Evolutionary conservation across 2,797 vertebrate genomes (phyloP).

Genomic region (Meriones psammophilus): DNA sequence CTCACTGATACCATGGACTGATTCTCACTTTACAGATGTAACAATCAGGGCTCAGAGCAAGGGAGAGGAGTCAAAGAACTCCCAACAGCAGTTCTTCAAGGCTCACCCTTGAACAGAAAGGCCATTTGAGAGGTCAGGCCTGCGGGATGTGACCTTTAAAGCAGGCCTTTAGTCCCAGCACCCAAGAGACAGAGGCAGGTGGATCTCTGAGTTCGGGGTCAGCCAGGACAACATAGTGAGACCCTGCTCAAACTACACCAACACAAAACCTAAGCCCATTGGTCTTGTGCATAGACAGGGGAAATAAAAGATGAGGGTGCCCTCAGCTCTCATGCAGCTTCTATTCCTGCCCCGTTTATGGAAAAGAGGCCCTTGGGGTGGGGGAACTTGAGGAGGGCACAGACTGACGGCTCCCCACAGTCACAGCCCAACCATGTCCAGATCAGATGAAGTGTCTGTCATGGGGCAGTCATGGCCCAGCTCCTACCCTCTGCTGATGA

Average conservation of each 20-base stretch:
- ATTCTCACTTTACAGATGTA: neutral
- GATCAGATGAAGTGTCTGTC: neutral
- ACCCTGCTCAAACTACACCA: neutral
- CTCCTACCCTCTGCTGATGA: neutral
- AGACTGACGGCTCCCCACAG: neutral
- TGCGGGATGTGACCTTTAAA: neutral
- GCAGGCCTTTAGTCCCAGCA: neutral
- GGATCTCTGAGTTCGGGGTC: neutral
- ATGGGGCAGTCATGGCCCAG: neutral
- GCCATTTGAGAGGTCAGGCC: neutral
- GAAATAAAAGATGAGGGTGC: neutral
- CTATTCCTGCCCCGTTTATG: neutral
- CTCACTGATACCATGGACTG: neutral
- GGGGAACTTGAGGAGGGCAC: neutral
- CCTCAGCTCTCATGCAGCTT: neutral
- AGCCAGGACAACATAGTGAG: neutral
- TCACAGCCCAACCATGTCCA: neutral
- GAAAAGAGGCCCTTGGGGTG: neutral
- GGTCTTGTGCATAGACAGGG: neutral
- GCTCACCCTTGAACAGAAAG: neutral
- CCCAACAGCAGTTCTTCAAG: neutral
- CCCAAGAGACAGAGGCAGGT: neutral
- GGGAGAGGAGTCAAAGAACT: neutral
- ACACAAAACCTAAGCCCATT: neutral
- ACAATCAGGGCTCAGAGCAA: neutral